Base-by-base conservation (phyloP, 1,140 invertebrate species). In the Drosophila yakuba region DNA sequence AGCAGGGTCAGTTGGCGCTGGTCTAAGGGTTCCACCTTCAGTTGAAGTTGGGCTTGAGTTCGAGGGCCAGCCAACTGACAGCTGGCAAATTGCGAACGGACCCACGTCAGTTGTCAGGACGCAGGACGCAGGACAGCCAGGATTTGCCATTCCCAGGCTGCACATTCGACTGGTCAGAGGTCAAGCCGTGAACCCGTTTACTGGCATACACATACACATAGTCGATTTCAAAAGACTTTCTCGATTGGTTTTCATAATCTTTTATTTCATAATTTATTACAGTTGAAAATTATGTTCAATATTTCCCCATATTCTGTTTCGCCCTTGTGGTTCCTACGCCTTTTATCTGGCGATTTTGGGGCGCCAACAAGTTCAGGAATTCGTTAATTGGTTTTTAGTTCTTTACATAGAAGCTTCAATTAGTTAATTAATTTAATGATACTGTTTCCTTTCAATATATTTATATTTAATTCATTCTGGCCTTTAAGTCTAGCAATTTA, bases 231-330 rank as follows among this genome's bases (percentile, higher is more conserved):
- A 57, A 57, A 58, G 20, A 58, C 7, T 4, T 23, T 48, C 10
- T 3, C 38, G 15, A 54, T 69, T 89, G 74, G 63, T 89, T 89
- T 88, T 80, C 60, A 88, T 88, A 89, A 88, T 88, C 63, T 83
- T 88, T 88, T 88, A 88, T 88, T 86, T 88, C 84, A 89, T 88
- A 88, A 77, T 88, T 88, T 88, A 88, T 88, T 88, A 88, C 83
- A 88, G 83, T 88, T 88, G 84, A 88, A 88, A 88, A 83, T 88
- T 83, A 66, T 86, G 80, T 89, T 88, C 83, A 88, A 88, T 88
- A 80, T 77, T 89, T 86, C 71, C 56, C 76, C 63, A 66, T 86
- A 88, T 83, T 76, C 23, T 44, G 66, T 60, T 36, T 71, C 23
- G 25, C 15, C 41, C 51, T 58, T 28, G 55, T 51, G 54, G 35